These are phyloP conservation scores for Pelochelys cantorii DNA, from an alignment of 2,797 vertebrate genomes.

Conservation along the genomic window DNA sequence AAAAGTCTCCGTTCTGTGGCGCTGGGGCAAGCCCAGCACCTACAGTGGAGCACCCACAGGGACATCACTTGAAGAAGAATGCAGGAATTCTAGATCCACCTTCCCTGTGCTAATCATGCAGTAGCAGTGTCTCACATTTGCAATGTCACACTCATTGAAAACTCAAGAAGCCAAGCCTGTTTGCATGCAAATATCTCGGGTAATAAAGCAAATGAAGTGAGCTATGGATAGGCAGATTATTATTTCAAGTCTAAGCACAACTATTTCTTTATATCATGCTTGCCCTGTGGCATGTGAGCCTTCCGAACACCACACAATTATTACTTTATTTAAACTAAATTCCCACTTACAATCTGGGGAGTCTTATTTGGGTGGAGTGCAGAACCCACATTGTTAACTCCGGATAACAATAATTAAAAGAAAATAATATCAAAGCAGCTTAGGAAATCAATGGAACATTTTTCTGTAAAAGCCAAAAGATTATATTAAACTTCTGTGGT, in stretches of 20 bases:
- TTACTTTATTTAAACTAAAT: conserved; percentile 67
- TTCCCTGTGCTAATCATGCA: background rate
- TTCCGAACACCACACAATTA: conserved; percentile 19
- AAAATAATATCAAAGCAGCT: conserved; percentile 68
- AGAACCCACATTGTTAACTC: conserved; percentile 58
- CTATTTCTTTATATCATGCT: background rate
- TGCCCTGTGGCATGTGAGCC: background rate
- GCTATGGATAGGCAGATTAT: conserved; percentile 21
- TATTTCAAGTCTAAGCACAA: conserved; percentile 22
- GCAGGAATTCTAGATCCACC: no score
- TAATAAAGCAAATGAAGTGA: conserved; percentile 32
- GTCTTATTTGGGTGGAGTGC: conserved; percentile 60
- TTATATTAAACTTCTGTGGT: conserved; percentile 69
- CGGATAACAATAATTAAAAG: conserved; percentile 65
- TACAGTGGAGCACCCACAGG: no score
- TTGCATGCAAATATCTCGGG: background rate
- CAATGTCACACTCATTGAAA: background rate
- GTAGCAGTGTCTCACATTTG: accelerated
- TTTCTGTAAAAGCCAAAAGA: conserved; percentile 56
- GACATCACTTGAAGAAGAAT: no score
- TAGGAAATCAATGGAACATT: conserved; percentile 62
- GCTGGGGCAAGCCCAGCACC: no score
- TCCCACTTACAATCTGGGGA: conserved; percentile 36
- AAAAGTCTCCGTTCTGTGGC: no score
- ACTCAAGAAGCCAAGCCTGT: background rate